Percentiles rank a stretch among this genome's conserved stretches.
Evolutionary conservation across 1,140 invertebrate species (phyloP).

Genomic region (Pseudomyrmex gracilis): DNA sequence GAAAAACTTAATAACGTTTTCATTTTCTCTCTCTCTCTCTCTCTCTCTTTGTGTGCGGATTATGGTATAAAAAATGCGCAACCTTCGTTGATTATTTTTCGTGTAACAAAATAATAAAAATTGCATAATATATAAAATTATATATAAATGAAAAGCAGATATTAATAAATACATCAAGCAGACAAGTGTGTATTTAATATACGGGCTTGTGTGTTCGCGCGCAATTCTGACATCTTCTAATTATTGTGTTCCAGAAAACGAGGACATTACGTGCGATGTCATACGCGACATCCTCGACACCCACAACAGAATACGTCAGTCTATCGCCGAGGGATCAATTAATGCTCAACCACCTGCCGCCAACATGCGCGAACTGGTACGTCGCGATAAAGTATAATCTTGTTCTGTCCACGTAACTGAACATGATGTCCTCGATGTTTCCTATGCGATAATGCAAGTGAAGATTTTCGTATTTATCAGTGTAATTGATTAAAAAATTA

Average conservation of each 20-base stretch:
- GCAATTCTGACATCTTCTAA: not conserved
- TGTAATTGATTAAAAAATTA: too few species aligned
- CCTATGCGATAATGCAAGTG: not conserved
- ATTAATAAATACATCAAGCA: too few species aligned
- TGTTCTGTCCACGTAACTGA: not conserved
- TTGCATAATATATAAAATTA: too few species aligned
- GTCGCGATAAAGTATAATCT: constrained; percentile 68
- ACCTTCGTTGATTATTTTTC: too few species aligned
- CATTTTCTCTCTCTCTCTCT: too few species aligned
- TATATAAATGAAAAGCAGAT: too few species aligned
- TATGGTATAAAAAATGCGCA: too few species aligned
- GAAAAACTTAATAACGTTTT: too few species aligned
- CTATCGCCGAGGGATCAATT: constrained; percentile 90
- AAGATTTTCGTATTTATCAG: too few species aligned
- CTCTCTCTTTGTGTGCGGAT: too few species aligned
- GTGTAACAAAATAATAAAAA: too few species aligned
- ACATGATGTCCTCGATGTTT: constrained; percentile 7
- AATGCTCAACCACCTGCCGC: constrained; percentile 89
- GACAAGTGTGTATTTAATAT: not conserved
- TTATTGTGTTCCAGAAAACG: constrained; percentile 84
- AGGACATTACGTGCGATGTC: constrained; percentile 88
- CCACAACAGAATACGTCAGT: constrained; percentile 90
- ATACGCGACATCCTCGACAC: constrained; percentile 89
- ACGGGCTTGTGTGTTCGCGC: not conserved
- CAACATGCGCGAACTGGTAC: constrained; percentile 92